These are phyloP conservation scores for Heliconius hermathena DNA, from an alignment of 1,140 invertebrate genomes.

Conservation along the genomic window DNA sequence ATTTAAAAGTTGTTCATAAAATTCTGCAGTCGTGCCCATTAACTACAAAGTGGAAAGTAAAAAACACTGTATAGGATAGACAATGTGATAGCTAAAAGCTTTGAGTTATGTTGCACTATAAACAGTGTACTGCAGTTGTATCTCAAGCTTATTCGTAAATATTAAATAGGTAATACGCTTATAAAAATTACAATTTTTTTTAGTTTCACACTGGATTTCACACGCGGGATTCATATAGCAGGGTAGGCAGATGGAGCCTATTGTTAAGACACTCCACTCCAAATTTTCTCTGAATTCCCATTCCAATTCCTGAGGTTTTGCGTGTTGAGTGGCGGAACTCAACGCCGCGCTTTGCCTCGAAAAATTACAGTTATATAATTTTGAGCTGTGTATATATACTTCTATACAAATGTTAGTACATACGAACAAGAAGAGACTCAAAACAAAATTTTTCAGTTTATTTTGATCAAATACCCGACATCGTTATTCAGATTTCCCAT, in stretches of 20 bases:
- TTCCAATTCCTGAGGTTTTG: too few relatives aligned
- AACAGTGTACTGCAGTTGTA: neutral
- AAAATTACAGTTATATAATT: too few relatives aligned
- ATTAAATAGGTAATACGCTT: neutral
- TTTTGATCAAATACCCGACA: slow-evolving; percentile 15
- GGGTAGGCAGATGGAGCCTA: too few relatives aligned
- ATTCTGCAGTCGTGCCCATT: neutral
- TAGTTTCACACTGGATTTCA: too few relatives aligned
- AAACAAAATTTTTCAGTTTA: slow-evolving; percentile 8
- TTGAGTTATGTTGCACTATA: neutral
- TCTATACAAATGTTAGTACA: neutral
- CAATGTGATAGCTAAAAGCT: slow-evolving; percentile 9
- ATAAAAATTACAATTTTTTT: neutral
- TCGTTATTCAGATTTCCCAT: slow-evolving; percentile 23
- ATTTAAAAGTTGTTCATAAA: neutral
- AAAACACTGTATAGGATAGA: slow-evolving; percentile 3
- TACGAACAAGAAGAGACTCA: neutral
- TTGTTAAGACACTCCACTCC: too few relatives aligned
- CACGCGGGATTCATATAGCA: too few relatives aligned
- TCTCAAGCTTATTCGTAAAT: neutral
- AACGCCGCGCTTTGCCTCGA: too few relatives aligned
- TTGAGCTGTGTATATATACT: neutral
- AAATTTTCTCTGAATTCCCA: too few relatives aligned
- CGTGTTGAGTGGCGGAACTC: too few relatives aligned
- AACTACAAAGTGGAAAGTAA: slow-evolving; percentile 4